A percentile compares a stretch with the other conserved stretches of the same genome.
Evolutionary conservation across 2,113 vertebrate genomes (phyloP).

Genomic region (Jacana jacana): DNA sequence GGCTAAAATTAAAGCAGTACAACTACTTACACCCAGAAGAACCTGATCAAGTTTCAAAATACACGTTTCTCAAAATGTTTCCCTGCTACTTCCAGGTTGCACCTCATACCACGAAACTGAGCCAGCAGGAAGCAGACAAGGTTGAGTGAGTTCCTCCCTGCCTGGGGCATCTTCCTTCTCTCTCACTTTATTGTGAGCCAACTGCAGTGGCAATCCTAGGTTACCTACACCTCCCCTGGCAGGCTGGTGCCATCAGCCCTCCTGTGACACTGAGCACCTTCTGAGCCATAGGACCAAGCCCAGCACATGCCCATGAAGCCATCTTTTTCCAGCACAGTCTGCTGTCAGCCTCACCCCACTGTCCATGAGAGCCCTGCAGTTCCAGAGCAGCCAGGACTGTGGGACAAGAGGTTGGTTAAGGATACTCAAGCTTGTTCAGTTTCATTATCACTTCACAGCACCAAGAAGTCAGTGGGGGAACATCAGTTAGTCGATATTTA

Average conservation of each 20-base stretch:
- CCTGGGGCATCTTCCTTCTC: background rate
- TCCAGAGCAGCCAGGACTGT: background rate
- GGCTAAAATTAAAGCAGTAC: background rate
- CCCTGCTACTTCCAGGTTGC: background rate
- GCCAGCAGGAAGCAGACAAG: background rate
- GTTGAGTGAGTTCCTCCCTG: background rate
- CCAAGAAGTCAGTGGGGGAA: background rate
- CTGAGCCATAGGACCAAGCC: background rate
- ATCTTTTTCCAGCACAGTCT: background rate
- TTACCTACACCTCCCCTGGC: background rate
- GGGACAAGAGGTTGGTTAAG: background rate
- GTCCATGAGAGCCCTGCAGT: background rate
- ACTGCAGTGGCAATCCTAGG: fast-evolving
- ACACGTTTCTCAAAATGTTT: background rate
- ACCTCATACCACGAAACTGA: background rate
- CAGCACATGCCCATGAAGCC: fast-evolving
- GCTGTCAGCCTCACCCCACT: background rate
- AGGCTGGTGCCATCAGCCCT: background rate
- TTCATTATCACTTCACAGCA: background rate
- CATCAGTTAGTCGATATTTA: background rate
- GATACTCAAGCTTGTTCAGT: background rate
- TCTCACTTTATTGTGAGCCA: background rate
- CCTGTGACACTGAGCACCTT: background rate
- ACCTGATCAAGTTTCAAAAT: background rate
- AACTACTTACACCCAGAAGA: background rate